Conservation (phyloP, 2,888 invertebrate species). For the Eilema sororculum region DNA sequence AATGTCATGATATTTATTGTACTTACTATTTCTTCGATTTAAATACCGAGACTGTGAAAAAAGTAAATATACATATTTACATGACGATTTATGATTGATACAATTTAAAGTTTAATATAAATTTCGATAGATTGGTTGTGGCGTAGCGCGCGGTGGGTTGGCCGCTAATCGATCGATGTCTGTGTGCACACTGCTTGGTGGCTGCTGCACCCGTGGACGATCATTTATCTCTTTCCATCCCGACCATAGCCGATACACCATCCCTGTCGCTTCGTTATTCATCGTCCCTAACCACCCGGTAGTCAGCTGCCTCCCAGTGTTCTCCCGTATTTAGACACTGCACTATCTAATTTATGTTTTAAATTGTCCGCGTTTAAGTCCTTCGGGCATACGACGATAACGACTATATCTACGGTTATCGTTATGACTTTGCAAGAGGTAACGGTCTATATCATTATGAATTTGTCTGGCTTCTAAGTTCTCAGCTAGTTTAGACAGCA, state of each 20-base stretch:
- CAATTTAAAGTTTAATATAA: slow-evolving; percentile 74
- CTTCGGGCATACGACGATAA: slow-evolving; percentile 68
- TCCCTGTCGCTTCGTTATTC: slow-evolving; percentile 82
- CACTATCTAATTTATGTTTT: slow-evolving; percentile 86
- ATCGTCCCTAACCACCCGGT: slow-evolving; percentile 84
- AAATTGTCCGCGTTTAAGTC: slow-evolving; percentile 78
- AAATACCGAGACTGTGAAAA: slow-evolving; percentile 30
- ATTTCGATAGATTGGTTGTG: slow-evolving; percentile 80
- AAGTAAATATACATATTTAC: slow-evolving; percentile 55
- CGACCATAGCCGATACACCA: slow-evolving; percentile 67
- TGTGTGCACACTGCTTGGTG: slow-evolving; percentile 78
- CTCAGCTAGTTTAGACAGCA: slow-evolving; percentile 55
- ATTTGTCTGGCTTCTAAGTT: slow-evolving; percentile 74
- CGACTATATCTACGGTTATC: slow-evolving; percentile 78
- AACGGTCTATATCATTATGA: slow-evolving; percentile 81
- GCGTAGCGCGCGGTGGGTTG: slow-evolving; percentile 69
- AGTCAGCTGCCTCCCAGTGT: slow-evolving; percentile 78
- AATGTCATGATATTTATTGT: not conserved
- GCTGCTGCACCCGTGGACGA: slow-evolving; percentile 72
- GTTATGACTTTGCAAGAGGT: slow-evolving; percentile 71
- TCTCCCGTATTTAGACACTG: slow-evolving; percentile 84
- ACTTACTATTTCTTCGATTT: not conserved
- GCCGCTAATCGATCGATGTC: slow-evolving; percentile 85
- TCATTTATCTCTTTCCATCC: slow-evolving; percentile 73
- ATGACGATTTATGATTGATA: slow-evolving; percentile 59